phyloP scores from a whole-genome alignment of 2,888 invertebrate genomes.

The Limnephilus auricula region DNA sequence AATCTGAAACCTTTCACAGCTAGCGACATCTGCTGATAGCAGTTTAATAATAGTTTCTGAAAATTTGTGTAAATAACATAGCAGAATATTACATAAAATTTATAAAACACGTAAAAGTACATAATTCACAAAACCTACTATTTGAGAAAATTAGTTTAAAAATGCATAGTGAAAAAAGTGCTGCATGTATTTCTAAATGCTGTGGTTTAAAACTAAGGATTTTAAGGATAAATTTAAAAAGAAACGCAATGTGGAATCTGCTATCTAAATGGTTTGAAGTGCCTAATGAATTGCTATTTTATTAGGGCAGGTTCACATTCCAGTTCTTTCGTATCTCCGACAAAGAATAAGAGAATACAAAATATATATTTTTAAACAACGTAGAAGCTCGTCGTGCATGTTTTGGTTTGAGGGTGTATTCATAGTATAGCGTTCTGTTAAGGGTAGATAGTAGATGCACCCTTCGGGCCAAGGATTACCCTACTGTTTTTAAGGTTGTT shows the following conservation, averaged over 20 bases:
- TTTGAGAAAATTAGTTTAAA: background rate
- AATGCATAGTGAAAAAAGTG: background rate
- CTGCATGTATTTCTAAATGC: too few species aligned
- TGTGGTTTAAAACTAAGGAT: background rate
- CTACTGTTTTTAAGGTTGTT: conserved; percentile 27
- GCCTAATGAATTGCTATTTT: background rate
- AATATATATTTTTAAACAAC: background rate
- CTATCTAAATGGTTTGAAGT: conserved; percentile 15
- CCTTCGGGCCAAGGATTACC: conserved; percentile 16
- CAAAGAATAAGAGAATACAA: background rate
- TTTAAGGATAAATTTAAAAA: background rate
- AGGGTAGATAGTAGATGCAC: conserved; percentile 9
- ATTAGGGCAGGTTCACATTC: conserved; percentile 2
- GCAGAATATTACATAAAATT: too few species aligned
- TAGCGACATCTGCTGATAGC: too few species aligned
- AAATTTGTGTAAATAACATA: too few species aligned
- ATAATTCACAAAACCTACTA: background rate
- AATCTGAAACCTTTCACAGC: too few species aligned
- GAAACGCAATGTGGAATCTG: conserved; percentile 11
- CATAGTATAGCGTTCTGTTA: background rate
- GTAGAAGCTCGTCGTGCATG: background rate
- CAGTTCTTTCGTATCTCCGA: conserved; percentile 5
- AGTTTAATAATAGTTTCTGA: too few species aligned
- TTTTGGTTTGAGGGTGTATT: background rate
- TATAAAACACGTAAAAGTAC: too few species aligned